Evolutionary conservation across 2,113 vertebrate species (phyloP), one percentile per base, ranked within the genome.

Genomic region (Ciconia stormi): DNA sequence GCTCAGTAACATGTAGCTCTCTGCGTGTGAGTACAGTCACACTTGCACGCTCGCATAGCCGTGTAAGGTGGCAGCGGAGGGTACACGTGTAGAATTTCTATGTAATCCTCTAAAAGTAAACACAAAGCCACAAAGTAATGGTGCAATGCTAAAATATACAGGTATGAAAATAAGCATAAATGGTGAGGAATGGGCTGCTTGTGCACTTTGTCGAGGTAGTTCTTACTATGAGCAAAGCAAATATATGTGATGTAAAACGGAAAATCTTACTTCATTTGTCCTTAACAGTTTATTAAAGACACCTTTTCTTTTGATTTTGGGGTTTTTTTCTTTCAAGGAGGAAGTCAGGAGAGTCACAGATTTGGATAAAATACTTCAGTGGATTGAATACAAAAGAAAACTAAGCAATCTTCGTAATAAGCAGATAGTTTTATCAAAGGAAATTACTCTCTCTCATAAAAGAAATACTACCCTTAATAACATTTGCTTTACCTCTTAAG

Each of bases 51-150:
- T 87, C 11, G 1, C 44, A n/a, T 11, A 25, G 65, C 65, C 79
- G 30, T n/a, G 32, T 80, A 46, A 92, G 84, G 63, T 77, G n/a
- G 47, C 73, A 93, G 87, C 5, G 9, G 36, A 82, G 69, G 44
- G 23, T 53, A 53, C 10, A 1, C 46, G 0, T 58, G 49, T 87
- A 82, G 84, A 93, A 94, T 96, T 93, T 90, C 78, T 87, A 1
- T 59, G 73, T 85, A 82, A 87, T 79, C 40, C 62, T 76, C 70
- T 76, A 72, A 93, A 95, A 95, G 73, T 52, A 94, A 96, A 72
- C 34, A 62, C 30, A 49, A 76, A 85, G 44, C 44, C 82, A 79
- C 27, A 44, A 76, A 87, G 53, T 65, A 85, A 36, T 52, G 46
- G 38, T 72, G 58, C 61, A 72, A 2, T 46, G 30, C 46, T 83